Conservation (phyloP, 2,888 invertebrate genomes). For the Apamea monoglypha region DNA sequence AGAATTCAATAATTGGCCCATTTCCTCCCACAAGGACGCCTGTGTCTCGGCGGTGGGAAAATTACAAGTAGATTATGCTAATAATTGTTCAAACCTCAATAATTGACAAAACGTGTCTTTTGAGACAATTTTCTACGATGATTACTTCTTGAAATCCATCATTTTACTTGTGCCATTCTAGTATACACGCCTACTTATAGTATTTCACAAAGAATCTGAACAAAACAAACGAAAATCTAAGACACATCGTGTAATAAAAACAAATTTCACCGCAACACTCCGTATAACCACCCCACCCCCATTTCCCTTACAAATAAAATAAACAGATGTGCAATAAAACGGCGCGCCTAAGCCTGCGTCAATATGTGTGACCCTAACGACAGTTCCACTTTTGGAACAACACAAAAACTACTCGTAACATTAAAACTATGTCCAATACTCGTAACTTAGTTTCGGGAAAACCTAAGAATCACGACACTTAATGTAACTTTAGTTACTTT, state of each 20-base stretch:
- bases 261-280: neutral
- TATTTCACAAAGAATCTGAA: neutral
- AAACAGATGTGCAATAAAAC: neutral
- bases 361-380: neutral
- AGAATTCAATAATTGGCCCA: neutral
- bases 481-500: slow-evolving; percentile 7
- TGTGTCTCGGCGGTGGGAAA: neutral
- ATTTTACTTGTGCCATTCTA: too few species aligned
- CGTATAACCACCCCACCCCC: too few species aligned
- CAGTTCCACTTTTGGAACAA: neutral
- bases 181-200: too few species aligned
- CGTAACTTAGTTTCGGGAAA: slow-evolving; percentile 2
- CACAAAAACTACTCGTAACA: slow-evolving; percentile 1
- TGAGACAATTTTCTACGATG: neutral
- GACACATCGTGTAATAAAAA: neutral
- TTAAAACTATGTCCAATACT: slow-evolving; percentile 10
- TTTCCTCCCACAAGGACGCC: neutral
- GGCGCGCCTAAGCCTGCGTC: neutral
- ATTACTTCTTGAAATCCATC: neutral
- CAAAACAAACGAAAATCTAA: neutral
- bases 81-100: neutral
- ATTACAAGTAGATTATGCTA: neutral
- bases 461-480: slow-evolving; percentile 15
- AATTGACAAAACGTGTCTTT: neutral
- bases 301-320: too few species aligned